phyloP scores from a whole-genome alignment of 2,113 vertebrate species.

The Sinocyclocheilus rhinocerous region DNA sequence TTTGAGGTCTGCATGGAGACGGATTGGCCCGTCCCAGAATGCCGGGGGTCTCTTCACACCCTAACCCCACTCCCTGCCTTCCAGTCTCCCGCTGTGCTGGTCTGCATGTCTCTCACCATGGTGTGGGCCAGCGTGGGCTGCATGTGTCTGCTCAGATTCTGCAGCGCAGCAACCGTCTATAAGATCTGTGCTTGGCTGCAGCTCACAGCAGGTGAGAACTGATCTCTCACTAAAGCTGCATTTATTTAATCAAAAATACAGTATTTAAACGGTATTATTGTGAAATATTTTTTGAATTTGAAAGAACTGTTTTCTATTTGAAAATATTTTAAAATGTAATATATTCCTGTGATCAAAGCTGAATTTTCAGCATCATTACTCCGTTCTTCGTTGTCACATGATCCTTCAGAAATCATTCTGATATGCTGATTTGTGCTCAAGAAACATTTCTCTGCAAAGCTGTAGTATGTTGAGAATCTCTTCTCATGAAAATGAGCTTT shows the following conservation, averaged over 20 bases:
- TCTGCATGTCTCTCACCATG: constrained; percentile 79
- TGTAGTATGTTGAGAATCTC: background rate
- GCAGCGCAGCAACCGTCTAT: constrained; percentile 81
- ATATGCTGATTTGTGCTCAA: background rate
- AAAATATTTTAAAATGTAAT: background rate
- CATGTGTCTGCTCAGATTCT: constrained; percentile 80
- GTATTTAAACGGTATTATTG: background rate
- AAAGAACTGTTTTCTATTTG: background rate
- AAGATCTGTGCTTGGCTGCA: constrained; percentile 86
- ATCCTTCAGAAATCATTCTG: background rate
- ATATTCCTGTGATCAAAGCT: too few species aligned
- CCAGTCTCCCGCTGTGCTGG: constrained; percentile 80
- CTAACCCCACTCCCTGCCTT: constrained; percentile 81
- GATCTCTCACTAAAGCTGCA: background rate
- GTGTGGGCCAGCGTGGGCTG: constrained; percentile 80
- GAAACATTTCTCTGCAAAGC: background rate
- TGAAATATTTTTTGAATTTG: background rate
- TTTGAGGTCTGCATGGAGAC: constrained; percentile 81
- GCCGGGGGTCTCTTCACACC: constrained; percentile 74
- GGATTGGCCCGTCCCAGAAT: constrained; percentile 75
- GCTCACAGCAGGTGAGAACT: constrained; percentile 77
- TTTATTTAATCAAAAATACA: too few species aligned
- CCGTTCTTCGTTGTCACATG: background rate
- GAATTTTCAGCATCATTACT: background rate
- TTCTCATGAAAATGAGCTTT: background rate